These are phyloP conservation scores for Pachyuromys duprasi DNA, from an alignment of 2,797 vertebrate genomes.

Conservation along the genomic window DNA sequence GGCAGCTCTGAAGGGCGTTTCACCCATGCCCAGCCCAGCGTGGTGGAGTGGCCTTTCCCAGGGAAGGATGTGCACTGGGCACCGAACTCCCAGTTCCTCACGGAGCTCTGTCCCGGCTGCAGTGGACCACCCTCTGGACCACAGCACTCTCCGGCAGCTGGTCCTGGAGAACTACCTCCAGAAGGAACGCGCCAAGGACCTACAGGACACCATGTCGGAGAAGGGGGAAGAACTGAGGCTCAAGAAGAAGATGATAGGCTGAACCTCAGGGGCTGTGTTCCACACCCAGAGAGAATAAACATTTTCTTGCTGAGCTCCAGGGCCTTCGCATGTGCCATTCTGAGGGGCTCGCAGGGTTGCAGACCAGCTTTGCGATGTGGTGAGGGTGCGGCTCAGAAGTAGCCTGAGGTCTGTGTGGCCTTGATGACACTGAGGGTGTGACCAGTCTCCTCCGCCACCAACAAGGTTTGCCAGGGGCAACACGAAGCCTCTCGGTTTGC, in stretches of 20 bases:
- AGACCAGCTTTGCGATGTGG: too few relatives aligned
- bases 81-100: background rate
- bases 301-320: background rate
- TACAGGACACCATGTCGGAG: fast-evolving
- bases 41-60: background rate
- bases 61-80: background rate
- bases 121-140: conserved; percentile 79
- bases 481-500: too few relatives aligned
- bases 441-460: background rate
- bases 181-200: fast-evolving
- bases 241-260: fast-evolving
- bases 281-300: conserved; percentile 62
- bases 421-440: background rate
- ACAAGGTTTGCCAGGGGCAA: background rate
- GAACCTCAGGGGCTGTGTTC: fast-evolving
- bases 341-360: background rate
- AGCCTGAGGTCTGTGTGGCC: background rate
- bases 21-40: background rate
- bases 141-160: conserved; percentile 61
- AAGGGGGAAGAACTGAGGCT: fast-evolving
- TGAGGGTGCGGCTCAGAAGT: background rate
- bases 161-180: background rate
- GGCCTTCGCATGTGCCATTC: background rate
- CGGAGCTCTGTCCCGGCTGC: background rate
- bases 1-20: background rate